These are phyloP conservation scores for Maniola jurtina DNA, from an alignment of 1,140 invertebrate species.

Conservation along the genomic window DNA sequence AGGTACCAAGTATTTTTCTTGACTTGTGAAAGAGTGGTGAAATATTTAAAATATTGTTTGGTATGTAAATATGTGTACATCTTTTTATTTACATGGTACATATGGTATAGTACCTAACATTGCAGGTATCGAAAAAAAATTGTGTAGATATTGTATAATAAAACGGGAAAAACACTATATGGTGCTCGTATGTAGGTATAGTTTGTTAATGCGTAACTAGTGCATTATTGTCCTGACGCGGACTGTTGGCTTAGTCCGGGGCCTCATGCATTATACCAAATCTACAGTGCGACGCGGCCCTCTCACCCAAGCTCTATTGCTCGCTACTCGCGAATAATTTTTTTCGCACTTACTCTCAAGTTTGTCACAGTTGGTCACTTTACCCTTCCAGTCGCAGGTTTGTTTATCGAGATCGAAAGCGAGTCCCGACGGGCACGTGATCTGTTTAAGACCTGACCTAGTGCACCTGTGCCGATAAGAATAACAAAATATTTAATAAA, in stretches of 20 bases:
- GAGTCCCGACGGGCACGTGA: slow-evolving; percentile 95
- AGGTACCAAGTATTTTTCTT: background rate
- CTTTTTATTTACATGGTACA: background rate
- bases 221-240: slow-evolving; percentile 45
- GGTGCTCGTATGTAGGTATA: slow-evolving; percentile 11
- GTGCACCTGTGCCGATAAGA: slow-evolving; percentile 87
- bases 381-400: slow-evolving; percentile 98
- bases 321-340: slow-evolving; percentile 73
- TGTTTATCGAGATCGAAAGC: slow-evolving; percentile 98
- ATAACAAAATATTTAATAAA: slow-evolving; percentile 60
- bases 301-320: slow-evolving; percentile 72
- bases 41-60: too few species aligned
- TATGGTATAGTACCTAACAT: background rate
- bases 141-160: slow-evolving; percentile 1
- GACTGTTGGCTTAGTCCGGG: slow-evolving; percentile 58
- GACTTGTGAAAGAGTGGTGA: background rate
- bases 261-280: slow-evolving; percentile 74
- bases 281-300: slow-evolving; percentile 76
- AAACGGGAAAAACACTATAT: background rate
- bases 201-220: slow-evolving; percentile 50
- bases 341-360: slow-evolving; percentile 93
- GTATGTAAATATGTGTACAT: background rate
- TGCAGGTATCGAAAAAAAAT: background rate
- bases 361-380: slow-evolving; percentile 97
- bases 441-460: slow-evolving; percentile 94